These are phyloP conservation scores for Tachycineta bicolor DNA, from an alignment of 2,113 vertebrate species.

Conservation along the genomic window DNA sequence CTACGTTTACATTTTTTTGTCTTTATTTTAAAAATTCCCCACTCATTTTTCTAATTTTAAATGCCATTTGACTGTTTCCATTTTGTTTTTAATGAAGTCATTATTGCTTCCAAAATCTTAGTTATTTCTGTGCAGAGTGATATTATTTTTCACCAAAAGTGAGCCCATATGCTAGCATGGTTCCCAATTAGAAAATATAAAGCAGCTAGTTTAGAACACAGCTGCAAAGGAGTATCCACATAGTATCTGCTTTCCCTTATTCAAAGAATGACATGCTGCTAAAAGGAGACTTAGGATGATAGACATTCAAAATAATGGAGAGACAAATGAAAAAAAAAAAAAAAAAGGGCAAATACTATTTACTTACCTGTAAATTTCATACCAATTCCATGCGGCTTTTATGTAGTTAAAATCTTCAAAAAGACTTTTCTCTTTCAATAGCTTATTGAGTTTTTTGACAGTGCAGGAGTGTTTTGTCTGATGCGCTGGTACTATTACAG, in stretches of 20 bases:
- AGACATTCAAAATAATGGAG: neutral
- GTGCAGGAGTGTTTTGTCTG: neutral
- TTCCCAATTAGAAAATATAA: constrained; percentile 5
- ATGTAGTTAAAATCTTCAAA: neutral
- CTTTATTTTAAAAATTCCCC: neutral
- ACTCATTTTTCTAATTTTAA: neutral
- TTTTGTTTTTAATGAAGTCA: neutral
- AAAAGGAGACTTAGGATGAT: neutral
- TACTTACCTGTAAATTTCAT: neutral
- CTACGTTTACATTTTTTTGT: neutral
- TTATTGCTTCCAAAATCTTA: neutral
- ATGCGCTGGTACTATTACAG: neutral
- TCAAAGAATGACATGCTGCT: neutral
- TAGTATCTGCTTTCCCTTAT: neutral
- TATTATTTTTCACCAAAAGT: neutral
- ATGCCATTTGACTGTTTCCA: neutral
- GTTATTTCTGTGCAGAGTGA: neutral
- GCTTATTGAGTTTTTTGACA: neutral
- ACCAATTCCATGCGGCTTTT: neutral
- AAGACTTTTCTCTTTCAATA: neutral
- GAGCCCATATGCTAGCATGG: neutral
- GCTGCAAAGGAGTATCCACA: neutral
- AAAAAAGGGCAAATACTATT: neutral
- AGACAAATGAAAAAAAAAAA: neutral
- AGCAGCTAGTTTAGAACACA: neutral